Percentiles rank a stretch among this genome's conserved stretches.
phyloP scores from a whole-genome alignment of 2,113 vertebrate species.

The Puma concolor region DNA sequence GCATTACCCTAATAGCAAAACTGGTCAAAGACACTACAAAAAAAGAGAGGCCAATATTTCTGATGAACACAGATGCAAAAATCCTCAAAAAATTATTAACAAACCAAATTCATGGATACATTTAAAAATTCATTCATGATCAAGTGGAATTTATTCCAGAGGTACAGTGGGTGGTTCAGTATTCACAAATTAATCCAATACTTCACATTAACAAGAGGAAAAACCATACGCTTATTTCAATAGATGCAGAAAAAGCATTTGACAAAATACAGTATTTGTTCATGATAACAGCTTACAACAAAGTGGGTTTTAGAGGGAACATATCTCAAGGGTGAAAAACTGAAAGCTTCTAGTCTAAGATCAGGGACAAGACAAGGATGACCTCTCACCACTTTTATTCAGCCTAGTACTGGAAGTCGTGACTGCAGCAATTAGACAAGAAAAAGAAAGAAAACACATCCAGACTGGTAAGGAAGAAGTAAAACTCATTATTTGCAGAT shows the following conservation, averaged over 20 bases:
- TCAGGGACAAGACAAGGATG: background rate
- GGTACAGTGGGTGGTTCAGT: background rate
- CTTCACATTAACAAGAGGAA: background rate
- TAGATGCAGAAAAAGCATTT: background rate
- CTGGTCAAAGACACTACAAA: background rate
- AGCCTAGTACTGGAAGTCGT: background rate
- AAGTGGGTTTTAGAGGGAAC: background rate
- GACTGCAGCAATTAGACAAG: background rate
- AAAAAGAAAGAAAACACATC: background rate
- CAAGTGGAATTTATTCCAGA: background rate
- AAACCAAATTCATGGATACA: background rate
- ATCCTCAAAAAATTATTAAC: background rate
- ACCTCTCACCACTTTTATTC: background rate
- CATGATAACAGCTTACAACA: background rate
- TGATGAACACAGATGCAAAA: background rate
- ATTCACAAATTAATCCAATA: background rate
- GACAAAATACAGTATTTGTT: background rate
- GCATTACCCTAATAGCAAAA: background rate
- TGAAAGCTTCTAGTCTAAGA: background rate
- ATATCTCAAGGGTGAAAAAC: background rate
- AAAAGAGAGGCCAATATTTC: background rate
- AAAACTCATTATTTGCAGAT: background rate
- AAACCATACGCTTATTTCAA: background rate
- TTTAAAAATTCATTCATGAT: background rate
- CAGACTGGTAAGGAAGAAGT: background rate